Conservation (phyloP, 2,113 vertebrate species). For the Emberiza fucata region DNA sequence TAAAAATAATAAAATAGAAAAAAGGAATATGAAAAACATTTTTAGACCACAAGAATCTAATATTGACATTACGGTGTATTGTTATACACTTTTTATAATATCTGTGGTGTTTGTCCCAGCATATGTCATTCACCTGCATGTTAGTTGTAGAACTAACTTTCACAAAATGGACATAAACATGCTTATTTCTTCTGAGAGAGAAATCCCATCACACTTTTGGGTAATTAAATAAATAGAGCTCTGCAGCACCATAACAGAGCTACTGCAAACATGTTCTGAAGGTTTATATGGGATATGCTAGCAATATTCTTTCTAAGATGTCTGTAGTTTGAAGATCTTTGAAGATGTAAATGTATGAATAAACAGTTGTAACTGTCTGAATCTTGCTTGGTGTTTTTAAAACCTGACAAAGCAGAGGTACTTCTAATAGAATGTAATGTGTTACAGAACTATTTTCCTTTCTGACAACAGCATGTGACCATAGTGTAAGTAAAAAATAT, state of each 20-base stretch:
- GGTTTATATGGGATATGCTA: not conserved
- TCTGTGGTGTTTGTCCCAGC: not conserved
- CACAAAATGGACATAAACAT: not conserved
- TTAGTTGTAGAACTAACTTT: not conserved
- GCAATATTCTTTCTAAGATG: not conserved
- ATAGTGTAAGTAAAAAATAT: not conserved
- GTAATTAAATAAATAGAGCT: not conserved
- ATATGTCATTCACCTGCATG: not conserved
- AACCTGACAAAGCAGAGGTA: not conserved
- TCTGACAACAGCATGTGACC: not conserved
- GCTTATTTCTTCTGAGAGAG: not conserved
- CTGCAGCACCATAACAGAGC: not conserved
- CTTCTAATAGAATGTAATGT: not conserved
- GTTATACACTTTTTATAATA: not conserved
- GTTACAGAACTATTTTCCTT: not conserved
- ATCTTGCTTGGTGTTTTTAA: not conserved
- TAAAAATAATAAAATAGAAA: not conserved
- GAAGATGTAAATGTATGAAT: not conserved
- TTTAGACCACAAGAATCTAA: not conserved
- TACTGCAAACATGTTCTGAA: not conserved
- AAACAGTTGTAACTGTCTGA: not conserved
- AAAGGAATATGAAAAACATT: not conserved
- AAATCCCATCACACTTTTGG: not conserved
- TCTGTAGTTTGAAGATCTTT: not conserved
- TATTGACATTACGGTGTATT: not conserved